Conservation (phyloP, 2,888 invertebrate genomes). For the Cryptocephalus moraei region DNA sequence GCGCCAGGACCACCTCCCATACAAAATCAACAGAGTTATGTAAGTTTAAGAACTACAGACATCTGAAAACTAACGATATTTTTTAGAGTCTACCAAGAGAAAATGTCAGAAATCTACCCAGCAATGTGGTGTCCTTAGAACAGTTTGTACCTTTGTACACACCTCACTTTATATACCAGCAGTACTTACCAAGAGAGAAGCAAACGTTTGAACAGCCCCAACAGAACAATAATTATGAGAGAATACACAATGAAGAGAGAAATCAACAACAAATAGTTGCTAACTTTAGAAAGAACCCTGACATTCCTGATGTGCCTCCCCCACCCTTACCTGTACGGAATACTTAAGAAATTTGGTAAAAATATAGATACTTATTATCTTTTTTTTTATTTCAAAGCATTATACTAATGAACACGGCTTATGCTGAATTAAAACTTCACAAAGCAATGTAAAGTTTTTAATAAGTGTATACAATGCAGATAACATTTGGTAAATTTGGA, state of each 20-base stretch:
- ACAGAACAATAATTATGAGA: not conserved
- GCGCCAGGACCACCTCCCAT: no score
- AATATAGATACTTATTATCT: no score
- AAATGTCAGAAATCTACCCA: not conserved
- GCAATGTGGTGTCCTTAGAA: not conserved
- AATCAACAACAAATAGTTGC: constrained; percentile 20
- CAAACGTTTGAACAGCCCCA: not conserved
- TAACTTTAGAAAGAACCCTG: constrained; percentile 21
- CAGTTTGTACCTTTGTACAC: not conserved
- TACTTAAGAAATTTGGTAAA: not conserved
- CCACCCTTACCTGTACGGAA: constrained; percentile 20
- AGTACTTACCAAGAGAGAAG: not conserved
- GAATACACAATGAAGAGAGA: not conserved
- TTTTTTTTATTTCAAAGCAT: no score
- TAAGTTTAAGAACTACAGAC: no score
- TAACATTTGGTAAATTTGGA: no score
- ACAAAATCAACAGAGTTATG: no score
- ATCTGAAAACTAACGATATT: no score
- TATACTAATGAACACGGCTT: no score
- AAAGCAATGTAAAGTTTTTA: no score
- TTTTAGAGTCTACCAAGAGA: no score
- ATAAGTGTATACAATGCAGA: no score
- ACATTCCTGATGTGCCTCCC: constrained; percentile 24
- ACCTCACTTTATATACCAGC: not conserved
- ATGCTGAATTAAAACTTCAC: no score